Evolutionary conservation across 2,888 invertebrate species (phyloP), one percentile per base, ranked within the genome.

Genomic region (Athalia rosae): DNA sequence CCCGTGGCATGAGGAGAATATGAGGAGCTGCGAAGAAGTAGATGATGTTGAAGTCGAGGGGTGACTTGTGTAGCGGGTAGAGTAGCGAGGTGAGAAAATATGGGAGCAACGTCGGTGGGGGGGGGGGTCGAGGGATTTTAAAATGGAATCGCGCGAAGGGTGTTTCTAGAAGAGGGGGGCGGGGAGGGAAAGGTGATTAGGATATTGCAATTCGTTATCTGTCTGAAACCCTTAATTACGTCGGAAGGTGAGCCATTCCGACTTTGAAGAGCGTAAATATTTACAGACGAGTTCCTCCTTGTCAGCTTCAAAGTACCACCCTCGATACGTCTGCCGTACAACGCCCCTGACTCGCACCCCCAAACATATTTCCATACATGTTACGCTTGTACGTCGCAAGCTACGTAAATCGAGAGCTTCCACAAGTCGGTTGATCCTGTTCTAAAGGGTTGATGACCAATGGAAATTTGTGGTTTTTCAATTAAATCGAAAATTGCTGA

Each of bases 171-270:
- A 11, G n/a, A 41, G 28, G 8, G 15, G 15, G 48, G 4, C n/a
- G n/a, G 48, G 9, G 50, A 50, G 8, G 15, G 67, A 67, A 48
- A 58, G 69, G 71, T 71, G 71, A 71, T 71, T 71, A 58, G 58
- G 71, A 71, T 71, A 71, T 71, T 43, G 71, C 71, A 41, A 71
- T 71, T 58, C 56, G 43, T 71, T 71, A 58, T 71, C 45, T 43
- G 71, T 58, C 58, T 11, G 58, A 58, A 56, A 58, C 15, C 58
- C 58, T 13, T 56, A 58, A 71, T 71, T 58, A 43, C 50, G n/a
- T 15, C 71, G 58, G 28, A 71, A 71, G 58, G 56, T 45, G 71
- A 71, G 15, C 28, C 28, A 28, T 28, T 28, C 28, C 28, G 28
- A 13, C 71, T 45, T 45, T 43, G 45, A 71, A 45, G 58, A 71